Evolutionary conservation across 2,797 vertebrate genomes (phyloP).

Genomic region (Notolepis coatsorum): DNA sequence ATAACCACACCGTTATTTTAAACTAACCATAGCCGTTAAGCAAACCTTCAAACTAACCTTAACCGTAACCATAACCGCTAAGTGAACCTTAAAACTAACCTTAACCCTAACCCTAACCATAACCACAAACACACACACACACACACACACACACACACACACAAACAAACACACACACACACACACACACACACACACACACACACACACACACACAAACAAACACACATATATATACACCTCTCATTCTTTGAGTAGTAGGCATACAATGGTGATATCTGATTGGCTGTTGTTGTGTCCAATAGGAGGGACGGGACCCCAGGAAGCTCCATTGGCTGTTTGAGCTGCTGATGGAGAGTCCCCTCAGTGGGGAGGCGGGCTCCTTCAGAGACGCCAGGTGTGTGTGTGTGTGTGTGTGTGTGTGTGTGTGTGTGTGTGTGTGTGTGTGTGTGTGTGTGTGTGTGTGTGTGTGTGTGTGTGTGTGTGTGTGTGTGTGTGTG

Average conservation of each 20-base stretch:
- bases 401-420: conserved; percentile 9
- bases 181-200: conserved; percentile 23
- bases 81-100: too few species aligned
- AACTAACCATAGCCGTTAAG: too few species aligned
- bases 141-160: too few species aligned
- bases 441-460: conserved; percentile 11
- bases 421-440: not conserved
- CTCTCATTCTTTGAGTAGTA: not conserved
- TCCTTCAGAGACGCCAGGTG: conserved; percentile 90
- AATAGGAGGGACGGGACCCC: conserved; percentile 95
- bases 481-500: not conserved
- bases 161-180: too few species aligned
- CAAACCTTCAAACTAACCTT: too few species aligned
- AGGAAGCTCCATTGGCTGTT: conserved; percentile 96
- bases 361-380: conserved; percentile 93
- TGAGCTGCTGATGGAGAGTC: conserved; percentile 94
- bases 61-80: too few species aligned
- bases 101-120: too few species aligned
- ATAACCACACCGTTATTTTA: too few species aligned
- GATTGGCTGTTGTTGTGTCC: conserved; percentile 35
- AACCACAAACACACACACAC: too few species aligned
- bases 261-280: not conserved
- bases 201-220: not conserved
- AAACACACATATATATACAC: not conserved
- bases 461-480: not conserved